Percentiles rank a stretch among this genome's conserved stretches.
These are phyloP conservation scores for Myopa tessellatipennis DNA, from an alignment of 2,888 invertebrate genomes.

Conservation along the genomic window DNA sequence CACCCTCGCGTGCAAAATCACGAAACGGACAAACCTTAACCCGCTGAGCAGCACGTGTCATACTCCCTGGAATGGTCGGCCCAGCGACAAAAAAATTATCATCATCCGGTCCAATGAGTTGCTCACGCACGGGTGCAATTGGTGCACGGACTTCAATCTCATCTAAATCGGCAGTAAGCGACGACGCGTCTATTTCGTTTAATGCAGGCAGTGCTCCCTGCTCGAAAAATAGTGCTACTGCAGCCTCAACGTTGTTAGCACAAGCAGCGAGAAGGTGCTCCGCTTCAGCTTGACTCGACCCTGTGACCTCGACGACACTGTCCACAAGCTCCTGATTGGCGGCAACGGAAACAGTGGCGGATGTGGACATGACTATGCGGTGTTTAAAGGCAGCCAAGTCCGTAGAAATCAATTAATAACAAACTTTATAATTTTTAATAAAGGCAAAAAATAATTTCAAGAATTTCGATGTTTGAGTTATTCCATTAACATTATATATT, in stretches of 20 bases:
- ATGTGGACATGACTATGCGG: slow-evolving; percentile 43
- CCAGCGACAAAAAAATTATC: slow-evolving; percentile 63
- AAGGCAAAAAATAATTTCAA: background rate
- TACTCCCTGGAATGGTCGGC: slow-evolving; percentile 48
- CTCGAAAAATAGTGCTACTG: slow-evolving; percentile 63
- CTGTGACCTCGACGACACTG: slow-evolving; percentile 64
- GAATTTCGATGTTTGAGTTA: no score
- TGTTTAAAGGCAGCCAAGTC: background rate
- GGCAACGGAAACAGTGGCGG: slow-evolving; percentile 17
- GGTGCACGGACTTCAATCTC: slow-evolving; percentile 65
- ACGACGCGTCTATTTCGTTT: slow-evolving; percentile 42
- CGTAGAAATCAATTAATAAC: background rate
- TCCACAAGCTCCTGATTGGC: slow-evolving; percentile 54
- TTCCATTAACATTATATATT: no score
- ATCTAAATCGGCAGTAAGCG: slow-evolving; percentile 45
- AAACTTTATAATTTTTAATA: background rate
- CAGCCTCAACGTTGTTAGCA: slow-evolving; percentile 63
- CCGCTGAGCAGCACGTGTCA: slow-evolving; percentile 57
- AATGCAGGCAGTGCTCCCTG: slow-evolving; percentile 52
- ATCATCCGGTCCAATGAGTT: slow-evolving; percentile 64
- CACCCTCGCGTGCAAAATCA: slow-evolving; percentile 66
- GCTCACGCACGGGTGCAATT: slow-evolving; percentile 66
- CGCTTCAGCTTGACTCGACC: slow-evolving; percentile 58
- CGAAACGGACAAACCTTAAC: slow-evolving; percentile 65
- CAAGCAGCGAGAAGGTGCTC: slow-evolving; percentile 61